phyloP scores from a whole-genome alignment of 2,888 invertebrate species.

The Tachina fera region DNA sequence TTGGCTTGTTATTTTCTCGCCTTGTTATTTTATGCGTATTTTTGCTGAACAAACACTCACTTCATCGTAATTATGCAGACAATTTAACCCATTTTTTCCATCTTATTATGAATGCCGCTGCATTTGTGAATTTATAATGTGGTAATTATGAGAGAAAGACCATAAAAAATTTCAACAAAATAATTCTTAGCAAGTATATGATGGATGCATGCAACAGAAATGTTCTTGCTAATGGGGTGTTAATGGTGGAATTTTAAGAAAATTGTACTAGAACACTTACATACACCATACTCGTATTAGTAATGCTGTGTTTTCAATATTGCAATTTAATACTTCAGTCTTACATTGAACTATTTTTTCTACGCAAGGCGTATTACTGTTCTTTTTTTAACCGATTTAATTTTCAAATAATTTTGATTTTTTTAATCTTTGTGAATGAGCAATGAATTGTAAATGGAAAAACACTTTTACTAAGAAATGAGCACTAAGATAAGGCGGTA shows the following conservation, averaged over 20 bases:
- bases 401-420: constrained; percentile 4
- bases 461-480: not conserved
- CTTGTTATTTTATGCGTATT: constrained; percentile 20
- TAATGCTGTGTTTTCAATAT: constrained; percentile 26
- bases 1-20: constrained; percentile 2
- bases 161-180: constrained; percentile 1
- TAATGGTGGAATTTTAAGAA: constrained; percentile 28
- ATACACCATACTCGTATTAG: not conserved
- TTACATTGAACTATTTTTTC: constrained; percentile 13
- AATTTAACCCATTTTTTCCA: constrained; percentile 68
- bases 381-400: not conserved
- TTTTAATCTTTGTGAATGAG: constrained; percentile 16
- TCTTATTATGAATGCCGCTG: constrained; percentile 24
- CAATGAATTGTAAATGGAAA: constrained; percentile 12
- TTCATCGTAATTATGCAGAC: constrained; percentile 65
- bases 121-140: constrained; percentile 50
- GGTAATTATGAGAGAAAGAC: constrained; percentile 44
- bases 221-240: constrained; percentile 27
- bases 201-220: constrained; percentile 5
- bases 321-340: constrained; percentile 61
- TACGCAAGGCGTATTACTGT: constrained; percentile 5
- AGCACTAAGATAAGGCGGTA: not conserved
- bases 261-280: not conserved
- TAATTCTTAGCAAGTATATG: constrained; percentile 2
- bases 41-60: constrained; percentile 29